phyloP scores from a whole-genome alignment of 1,140 invertebrate genomes.

The Eriocheir sinensis region DNA sequence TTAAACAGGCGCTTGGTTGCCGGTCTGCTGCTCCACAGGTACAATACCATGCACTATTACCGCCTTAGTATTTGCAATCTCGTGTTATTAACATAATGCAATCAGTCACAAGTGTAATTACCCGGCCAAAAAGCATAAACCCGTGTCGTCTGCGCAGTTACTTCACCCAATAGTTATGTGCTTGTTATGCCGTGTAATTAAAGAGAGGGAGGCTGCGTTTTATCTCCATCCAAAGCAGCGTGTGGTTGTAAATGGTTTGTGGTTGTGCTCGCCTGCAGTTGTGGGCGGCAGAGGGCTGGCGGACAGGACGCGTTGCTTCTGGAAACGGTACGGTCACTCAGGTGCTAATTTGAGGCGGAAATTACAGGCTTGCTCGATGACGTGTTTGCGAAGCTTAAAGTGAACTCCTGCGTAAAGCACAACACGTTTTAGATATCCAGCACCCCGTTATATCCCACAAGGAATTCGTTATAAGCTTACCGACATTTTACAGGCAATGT shows the following conservation, averaged over 20 bases:
- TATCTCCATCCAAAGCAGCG: not conserved
- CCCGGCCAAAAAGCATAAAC: not conserved
- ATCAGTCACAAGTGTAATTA: not conserved
- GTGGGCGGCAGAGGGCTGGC: not conserved
- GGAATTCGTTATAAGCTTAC: too few relatives aligned
- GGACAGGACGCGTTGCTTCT: not conserved
- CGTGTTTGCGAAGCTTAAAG: too few relatives aligned
- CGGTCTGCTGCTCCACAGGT: not conserved
- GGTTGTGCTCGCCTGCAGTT: not conserved
- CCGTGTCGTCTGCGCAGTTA: not conserved
- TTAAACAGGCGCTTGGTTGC: not conserved
- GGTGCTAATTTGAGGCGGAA: not conserved
- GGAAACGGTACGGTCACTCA: not conserved
- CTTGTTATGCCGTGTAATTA: not conserved
- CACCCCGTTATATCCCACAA: too few relatives aligned
- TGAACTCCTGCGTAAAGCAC: too few relatives aligned
- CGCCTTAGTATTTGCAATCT: not conserved
- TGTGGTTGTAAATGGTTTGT: not conserved
- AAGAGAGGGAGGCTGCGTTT: not conserved
- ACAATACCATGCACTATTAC: not conserved
- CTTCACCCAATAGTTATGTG: not conserved
- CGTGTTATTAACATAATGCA: slow-evolving; percentile 8
- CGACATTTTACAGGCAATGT: too few relatives aligned
- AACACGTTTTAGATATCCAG: too few relatives aligned
- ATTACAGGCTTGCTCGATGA: too few relatives aligned